Conservation (phyloP, 2,113 vertebrate species). For the Illadopsis cleaveri region DNA sequence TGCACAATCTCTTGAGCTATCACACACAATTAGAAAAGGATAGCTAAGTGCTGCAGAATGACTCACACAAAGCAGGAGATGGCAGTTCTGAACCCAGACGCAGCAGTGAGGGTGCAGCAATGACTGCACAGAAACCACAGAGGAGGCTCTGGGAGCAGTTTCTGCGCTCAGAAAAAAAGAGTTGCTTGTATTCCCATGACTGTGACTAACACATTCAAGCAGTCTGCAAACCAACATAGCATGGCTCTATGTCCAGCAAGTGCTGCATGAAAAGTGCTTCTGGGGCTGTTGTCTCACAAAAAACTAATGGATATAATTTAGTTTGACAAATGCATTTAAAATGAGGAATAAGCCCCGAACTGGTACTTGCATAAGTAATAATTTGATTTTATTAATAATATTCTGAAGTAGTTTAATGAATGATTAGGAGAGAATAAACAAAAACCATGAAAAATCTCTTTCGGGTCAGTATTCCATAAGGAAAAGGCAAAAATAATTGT, state of each 20-base stretch:
- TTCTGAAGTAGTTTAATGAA: not conserved
- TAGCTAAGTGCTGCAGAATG: not conserved
- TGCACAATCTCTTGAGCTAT: not conserved
- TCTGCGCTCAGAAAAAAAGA: not conserved
- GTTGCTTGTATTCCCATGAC: not conserved
- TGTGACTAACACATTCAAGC: not conserved
- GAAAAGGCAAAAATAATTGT: not conserved
- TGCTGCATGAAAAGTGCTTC: not conserved
- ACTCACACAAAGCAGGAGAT: not conserved
- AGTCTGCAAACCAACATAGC: not conserved
- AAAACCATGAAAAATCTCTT: not conserved
- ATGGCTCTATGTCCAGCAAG: not conserved
- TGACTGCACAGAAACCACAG: not conserved
- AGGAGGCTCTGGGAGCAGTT: not conserved
- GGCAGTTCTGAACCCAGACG: not conserved
- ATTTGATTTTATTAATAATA: not conserved
- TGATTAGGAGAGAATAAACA: not conserved
- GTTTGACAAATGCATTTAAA: not conserved
- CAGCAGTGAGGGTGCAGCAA: not conserved
- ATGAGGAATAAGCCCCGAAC: accelerated
- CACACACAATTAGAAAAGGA: not conserved
- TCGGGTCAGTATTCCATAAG: not conserved
- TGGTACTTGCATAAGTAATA: not conserved
- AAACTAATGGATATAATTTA: not conserved
- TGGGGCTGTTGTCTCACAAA: not conserved